Evolutionary conservation across 1,140 invertebrate genomes (phyloP).

Genomic region (Thaumetopoea pityocampa): DNA sequence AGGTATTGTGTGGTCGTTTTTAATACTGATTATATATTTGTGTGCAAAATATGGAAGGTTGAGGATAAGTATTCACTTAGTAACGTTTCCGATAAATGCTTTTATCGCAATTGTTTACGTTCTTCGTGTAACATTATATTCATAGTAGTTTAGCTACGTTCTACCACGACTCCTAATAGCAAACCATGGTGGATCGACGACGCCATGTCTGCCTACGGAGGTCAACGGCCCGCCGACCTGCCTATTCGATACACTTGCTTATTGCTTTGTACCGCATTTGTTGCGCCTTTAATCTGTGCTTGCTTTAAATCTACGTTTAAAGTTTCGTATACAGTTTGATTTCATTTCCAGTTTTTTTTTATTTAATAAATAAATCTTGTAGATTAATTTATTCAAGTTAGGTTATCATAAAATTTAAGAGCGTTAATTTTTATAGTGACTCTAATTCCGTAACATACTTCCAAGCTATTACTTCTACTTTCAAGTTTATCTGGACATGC

Average conservation of each 20-base stretch:
- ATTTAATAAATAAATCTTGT: too few relatives aligned
- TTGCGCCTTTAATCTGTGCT: constrained; percentile 20
- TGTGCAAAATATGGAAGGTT: too few relatives aligned
- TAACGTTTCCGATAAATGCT: background rate
- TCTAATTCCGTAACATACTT: too few relatives aligned
- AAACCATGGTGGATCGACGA: constrained; percentile 45
- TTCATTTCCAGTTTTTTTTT: too few relatives aligned
- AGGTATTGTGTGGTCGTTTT: too few relatives aligned
- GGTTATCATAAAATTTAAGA: too few relatives aligned
- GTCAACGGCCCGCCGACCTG: constrained; percentile 38
- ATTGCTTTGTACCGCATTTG: constrained; percentile 39
- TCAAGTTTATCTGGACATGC: too few relatives aligned
- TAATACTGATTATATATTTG: too few relatives aligned
- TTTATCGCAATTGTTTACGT: background rate
- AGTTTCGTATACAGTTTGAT: background rate
- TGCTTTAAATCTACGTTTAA: constrained; percentile 16
- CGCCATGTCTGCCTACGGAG: constrained; percentile 50
- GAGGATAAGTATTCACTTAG: too few relatives aligned
- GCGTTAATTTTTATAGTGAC: too few relatives aligned
- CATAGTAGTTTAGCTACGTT: constrained; percentile 11
- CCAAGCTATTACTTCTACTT: too few relatives aligned
- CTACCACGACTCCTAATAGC: constrained; percentile 26
- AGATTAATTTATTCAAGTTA: too few relatives aligned
- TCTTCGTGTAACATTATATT: constrained; percentile 2
- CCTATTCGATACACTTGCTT: constrained; percentile 39